phyloP scores from a whole-genome alignment of 1,140 invertebrate species.

The Procambarus clarkii region DNA sequence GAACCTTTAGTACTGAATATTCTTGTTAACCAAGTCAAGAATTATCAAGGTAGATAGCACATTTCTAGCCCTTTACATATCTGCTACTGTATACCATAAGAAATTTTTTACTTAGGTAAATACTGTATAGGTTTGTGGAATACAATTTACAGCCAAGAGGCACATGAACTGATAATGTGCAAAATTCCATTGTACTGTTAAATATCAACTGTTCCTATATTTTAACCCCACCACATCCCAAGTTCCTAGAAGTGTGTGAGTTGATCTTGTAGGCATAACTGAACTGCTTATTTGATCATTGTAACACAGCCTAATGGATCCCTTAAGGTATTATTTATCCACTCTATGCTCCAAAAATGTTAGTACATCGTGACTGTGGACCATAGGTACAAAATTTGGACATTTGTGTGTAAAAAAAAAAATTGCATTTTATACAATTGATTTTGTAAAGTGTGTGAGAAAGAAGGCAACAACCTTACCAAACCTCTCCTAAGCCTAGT shows the following conservation, averaged over 20 bases:
- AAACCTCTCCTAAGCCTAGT: too few species aligned
- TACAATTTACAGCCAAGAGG: background rate
- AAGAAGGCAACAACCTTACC: too few species aligned
- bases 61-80: conserved; percentile 1
- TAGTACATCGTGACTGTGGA: too few species aligned
- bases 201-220: conserved; percentile 3
- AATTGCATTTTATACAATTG: too few species aligned
- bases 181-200: background rate
- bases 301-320: too few species aligned
- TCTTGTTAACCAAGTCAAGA: background rate
- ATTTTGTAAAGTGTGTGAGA: too few species aligned
- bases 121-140: background rate
- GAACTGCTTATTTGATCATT: background rate
- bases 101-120: background rate
- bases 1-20: background rate
- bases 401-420: too few species aligned
- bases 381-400: too few species aligned
- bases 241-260: conserved; percentile 19
- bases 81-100: background rate
- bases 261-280: background rate
- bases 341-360: too few species aligned
- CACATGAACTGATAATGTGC: background rate
- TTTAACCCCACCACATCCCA: conserved; percentile 7
- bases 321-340: too few species aligned
- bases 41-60: background rate